Conservation (phyloP, 2,888 invertebrate species). For the Papilio elwesi region DNA sequence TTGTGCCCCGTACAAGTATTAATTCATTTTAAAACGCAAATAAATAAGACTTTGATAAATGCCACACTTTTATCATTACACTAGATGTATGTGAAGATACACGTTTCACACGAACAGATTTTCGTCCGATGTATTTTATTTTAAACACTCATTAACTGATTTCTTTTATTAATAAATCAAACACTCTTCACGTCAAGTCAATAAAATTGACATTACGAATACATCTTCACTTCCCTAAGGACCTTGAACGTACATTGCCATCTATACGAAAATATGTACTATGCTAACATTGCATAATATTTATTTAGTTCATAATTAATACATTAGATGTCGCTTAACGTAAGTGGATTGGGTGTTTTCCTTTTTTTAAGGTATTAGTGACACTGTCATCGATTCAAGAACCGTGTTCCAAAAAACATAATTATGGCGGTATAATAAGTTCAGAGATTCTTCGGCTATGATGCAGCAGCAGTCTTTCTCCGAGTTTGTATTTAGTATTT, state of each 20-base stretch:
- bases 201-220: conserved; percentile 31
- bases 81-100: not conserved
- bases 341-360: no score
- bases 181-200: conserved; percentile 31
- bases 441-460: no score
- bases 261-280: conserved; percentile 43
- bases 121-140: conserved; percentile 10
- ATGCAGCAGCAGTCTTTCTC: no score
- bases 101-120: conserved; percentile 14
- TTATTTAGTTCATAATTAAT: not conserved
- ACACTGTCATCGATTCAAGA: no score
- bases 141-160: conserved; percentile 28
- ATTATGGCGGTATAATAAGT: no score
- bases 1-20: conserved; percentile 47
- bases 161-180: conserved; percentile 27
- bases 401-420: no score
- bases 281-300: not conserved
- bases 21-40: conserved; percentile 14
- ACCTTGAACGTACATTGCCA: conserved; percentile 44
- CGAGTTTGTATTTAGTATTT: no score
- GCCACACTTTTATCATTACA: conserved; percentile 1
- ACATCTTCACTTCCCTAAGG: conserved; percentile 42
- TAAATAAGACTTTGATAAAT: not conserved
- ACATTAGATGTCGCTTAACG: conserved; percentile 27
- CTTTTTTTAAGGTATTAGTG: no score